Percentiles rank a stretch among this genome's conserved stretches.
Evolutionary conservation across 1,140 invertebrate genomes (phyloP).

Genomic region (Brachionus angularis): DNA sequence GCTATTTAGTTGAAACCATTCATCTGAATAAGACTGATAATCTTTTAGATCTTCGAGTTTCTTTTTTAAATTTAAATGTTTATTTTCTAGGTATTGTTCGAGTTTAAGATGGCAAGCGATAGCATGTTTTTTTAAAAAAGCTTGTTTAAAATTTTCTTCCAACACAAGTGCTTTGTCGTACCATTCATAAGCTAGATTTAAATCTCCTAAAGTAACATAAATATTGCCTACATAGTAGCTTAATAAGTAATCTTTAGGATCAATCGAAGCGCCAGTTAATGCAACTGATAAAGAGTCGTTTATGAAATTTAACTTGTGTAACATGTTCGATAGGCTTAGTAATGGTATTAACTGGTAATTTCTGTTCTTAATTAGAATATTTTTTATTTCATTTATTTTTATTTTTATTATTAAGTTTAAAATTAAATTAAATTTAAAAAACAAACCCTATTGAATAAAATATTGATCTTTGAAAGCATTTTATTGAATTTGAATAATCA

Average conservation of each 20-base stretch:
- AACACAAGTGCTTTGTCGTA: background rate
- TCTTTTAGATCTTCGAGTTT: slow-evolving; percentile 40
- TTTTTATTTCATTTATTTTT: no score
- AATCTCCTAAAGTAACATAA: slow-evolving; percentile 31
- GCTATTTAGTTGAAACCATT: slow-evolving; percentile 38
- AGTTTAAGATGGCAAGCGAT: slow-evolving; percentile 28
- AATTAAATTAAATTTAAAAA: background rate
- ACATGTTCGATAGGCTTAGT: slow-evolving; percentile 24
- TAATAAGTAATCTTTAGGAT: background rate
- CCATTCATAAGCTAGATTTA: slow-evolving; percentile 24
- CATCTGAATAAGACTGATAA: slow-evolving; percentile 29
- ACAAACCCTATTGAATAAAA: background rate
- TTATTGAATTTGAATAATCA: slow-evolving; percentile 26
- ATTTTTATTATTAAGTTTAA: background rate
- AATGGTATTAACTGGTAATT: background rate
- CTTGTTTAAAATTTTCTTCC: slow-evolving; percentile 3
- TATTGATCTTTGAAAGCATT: slow-evolving; percentile 35
- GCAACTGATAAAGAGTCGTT: slow-evolving; percentile 34
- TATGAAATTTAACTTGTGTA: slow-evolving; percentile 35
- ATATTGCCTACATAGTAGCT: slow-evolving; percentile 33
- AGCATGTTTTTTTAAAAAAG: slow-evolving; percentile 23
- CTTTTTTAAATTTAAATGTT: slow-evolving; percentile 23
- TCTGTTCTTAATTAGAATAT: background rate
- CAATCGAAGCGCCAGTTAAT: background rate
- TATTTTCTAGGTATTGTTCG: slow-evolving; percentile 8